Evolutionary conservation across 1,140 invertebrate species (phyloP).

Genomic region (Sipha flava): DNA sequence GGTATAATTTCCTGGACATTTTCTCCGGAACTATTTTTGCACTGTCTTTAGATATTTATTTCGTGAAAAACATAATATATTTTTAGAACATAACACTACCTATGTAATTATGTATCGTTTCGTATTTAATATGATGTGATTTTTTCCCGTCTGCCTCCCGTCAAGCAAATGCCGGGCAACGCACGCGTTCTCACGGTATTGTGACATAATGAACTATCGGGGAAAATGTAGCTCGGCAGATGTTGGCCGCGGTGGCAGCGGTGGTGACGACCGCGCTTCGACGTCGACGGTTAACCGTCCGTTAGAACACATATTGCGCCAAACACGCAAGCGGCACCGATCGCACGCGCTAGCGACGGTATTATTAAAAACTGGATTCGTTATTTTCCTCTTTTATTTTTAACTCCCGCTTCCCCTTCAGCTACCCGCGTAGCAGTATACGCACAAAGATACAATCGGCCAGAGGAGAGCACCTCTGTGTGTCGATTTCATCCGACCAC

Average conservation of each 20-base stretch:
- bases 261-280: not conserved
- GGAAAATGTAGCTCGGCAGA: slow-evolving; percentile 1
- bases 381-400: not conserved
- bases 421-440: not conserved
- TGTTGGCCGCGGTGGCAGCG: not conserved
- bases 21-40: no score
- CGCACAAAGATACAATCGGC: not conserved
- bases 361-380: slow-evolving; percentile 30
- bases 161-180: no score
- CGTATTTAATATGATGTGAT: no score
- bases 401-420: not conserved
- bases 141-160: not conserved
- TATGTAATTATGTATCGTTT: no score
- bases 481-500: not conserved
- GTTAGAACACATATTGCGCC: not conserved
- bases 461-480: not conserved
- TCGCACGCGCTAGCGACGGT: not conserved
- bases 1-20: no score
- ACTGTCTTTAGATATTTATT: no score
- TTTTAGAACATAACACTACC: no score
- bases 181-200: not conserved
- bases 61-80: no score
- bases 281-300: no score
- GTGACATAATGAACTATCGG: not conserved
- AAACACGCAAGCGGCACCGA: not conserved